Percentiles rank a stretch among this genome's conserved stretches.
Evolutionary conservation across 2,888 invertebrate genomes (phyloP).

Genomic region (Oscheius sp.): DNA sequence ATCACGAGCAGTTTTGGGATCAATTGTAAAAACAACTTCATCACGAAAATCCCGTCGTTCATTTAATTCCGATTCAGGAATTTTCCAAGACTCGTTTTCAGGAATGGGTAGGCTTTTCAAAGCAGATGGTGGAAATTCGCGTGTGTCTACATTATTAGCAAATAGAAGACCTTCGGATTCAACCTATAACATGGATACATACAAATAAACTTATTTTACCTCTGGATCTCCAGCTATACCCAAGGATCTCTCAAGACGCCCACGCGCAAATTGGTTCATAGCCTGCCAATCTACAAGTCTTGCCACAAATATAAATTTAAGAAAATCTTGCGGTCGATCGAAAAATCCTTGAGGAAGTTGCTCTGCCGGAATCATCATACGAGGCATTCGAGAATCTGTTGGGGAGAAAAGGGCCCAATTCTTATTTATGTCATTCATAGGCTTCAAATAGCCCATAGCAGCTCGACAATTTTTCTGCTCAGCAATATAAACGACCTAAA

Average conservation of each 20-base stretch:
- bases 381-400: constrained; percentile 79
- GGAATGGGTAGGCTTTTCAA: constrained; percentile 75
- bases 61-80: constrained; percentile 67
- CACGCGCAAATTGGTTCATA: constrained; percentile 76
- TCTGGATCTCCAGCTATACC: constrained; percentile 82
- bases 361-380: constrained; percentile 79
- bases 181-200: constrained; percentile 69
- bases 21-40: constrained; percentile 89
- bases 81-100: constrained; percentile 37
- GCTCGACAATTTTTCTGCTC: constrained; percentile 81
- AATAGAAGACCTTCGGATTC: constrained; percentile 84
- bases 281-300: constrained; percentile 75
- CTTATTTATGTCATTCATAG: constrained; percentile 75
- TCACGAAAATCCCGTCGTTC: constrained; percentile 72
- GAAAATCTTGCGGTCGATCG: constrained; percentile 72
- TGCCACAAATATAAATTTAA: constrained; percentile 78
- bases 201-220: constrained; percentile 17
- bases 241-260: constrained; percentile 77
- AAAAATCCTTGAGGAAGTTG: constrained; percentile 75
- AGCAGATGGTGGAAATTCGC: constrained; percentile 79
- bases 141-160: constrained; percentile 81
- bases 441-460: constrained; percentile 80
- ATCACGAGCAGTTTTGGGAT: constrained; percentile 89
- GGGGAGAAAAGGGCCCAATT: constrained; percentile 81
- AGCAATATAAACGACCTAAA: constrained; percentile 80